These are phyloP conservation scores for Sphaerolaimus hirsutus DNA, from an alignment of 2,888 invertebrate genomes.

Conservation along the genomic window DNA sequence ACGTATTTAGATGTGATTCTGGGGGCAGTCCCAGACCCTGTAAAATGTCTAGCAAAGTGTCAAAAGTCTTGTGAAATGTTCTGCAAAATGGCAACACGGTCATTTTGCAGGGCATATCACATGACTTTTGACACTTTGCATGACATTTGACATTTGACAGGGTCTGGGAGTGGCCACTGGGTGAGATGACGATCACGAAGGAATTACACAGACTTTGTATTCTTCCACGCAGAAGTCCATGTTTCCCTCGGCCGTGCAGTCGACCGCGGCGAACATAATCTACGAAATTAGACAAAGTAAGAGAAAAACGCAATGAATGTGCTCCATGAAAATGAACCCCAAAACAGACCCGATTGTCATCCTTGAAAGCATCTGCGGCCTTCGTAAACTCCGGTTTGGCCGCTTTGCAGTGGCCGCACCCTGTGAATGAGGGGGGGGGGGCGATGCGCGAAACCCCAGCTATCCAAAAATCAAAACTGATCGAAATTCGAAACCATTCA, in stretches of 20 bases:
- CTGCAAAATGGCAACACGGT: not conserved
- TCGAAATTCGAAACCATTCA: not conserved
- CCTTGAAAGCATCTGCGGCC: slow-evolving; percentile 47
- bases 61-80: too few species aligned
- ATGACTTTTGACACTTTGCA: too few species aligned
- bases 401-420: slow-evolving; percentile 62
- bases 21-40: too few species aligned
- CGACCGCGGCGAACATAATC: slow-evolving; percentile 47
- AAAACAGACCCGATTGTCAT: slow-evolving; percentile 23
- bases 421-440: slow-evolving; percentile 13
- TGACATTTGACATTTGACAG: too few species aligned
- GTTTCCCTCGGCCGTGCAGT: slow-evolving; percentile 44
- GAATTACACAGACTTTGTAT: slow-evolving; percentile 46
- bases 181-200: too few species aligned
- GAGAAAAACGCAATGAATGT: not conserved
- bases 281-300: not conserved
- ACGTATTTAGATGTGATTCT: too few species aligned
- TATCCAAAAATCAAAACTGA: not conserved
- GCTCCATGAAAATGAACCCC: not conserved
- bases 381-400: slow-evolving; percentile 67
- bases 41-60: too few species aligned
- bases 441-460: not conserved
- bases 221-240: not conserved
- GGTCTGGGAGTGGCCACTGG: too few species aligned
- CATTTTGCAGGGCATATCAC: too few species aligned